A percentile compares a stretch with the other conserved stretches of the same genome.
Conservation (phyloP, 2,888 invertebrate species). For the Tuberolachnus salignus region DNA sequence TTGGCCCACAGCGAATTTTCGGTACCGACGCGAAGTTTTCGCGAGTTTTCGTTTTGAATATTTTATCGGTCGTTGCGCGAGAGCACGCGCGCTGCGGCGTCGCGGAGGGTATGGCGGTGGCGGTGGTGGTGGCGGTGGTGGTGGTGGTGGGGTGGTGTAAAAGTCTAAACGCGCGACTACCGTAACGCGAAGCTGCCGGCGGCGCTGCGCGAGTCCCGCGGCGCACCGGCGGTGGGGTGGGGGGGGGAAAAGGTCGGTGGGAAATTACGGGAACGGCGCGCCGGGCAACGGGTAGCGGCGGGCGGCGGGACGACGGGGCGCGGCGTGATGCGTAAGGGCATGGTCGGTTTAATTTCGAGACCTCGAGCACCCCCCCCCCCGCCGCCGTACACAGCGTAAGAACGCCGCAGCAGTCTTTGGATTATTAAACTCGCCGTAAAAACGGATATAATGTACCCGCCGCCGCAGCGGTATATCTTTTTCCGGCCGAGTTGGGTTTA, state of each 20-base stretch:
- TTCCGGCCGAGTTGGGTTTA: constrained; percentile 37
- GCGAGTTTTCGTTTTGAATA: constrained; percentile 36
- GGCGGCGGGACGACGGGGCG: no score
- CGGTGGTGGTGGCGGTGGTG: not conserved
- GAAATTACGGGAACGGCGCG: no score
- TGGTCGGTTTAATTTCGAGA: constrained; percentile 43
- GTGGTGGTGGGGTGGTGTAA: no score
- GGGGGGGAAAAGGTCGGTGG: no score
- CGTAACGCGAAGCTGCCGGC: no score
- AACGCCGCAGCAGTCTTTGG: constrained; percentile 11
- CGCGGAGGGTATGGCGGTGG: not conserved
- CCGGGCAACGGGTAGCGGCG: no score
- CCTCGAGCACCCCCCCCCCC: not conserved
- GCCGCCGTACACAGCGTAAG: not conserved
- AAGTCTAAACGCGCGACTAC: no score
- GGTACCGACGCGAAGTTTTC: constrained; percentile 18
- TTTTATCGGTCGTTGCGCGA: constrained; percentile 35
- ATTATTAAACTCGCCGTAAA: constrained; percentile 53
- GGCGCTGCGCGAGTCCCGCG: no score
- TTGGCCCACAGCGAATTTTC: no score
- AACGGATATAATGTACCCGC: not conserved
- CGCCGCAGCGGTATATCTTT: not conserved
- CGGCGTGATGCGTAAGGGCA: not conserved
- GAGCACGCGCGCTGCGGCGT: not conserved
- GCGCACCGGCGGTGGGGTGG: no score